Base-by-base conservation (phyloP, 2,888 invertebrate species). In the Cremastobaeus sp. region DNA sequence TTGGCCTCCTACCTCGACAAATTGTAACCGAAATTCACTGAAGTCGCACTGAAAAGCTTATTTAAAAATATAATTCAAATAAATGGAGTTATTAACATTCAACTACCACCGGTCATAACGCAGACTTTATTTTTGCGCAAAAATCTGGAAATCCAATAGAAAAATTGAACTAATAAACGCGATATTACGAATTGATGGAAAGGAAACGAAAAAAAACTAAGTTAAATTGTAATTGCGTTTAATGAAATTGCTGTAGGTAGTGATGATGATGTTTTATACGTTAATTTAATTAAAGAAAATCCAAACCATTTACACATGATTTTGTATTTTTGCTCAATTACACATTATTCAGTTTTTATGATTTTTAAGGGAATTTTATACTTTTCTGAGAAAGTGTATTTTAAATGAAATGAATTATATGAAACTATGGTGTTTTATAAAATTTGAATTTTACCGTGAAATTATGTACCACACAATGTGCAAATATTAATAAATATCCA, bases 1-100 rank as follows among this genome's bases (percentile, higher is more conserved):
- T 91, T 99, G 86, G 90, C 93, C 86, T 94, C 96, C 91, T 99
- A 97, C 90, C 91, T 98, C 90, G 99, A 99, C 92, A 99, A 99
- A 91, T 91, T 99, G 94, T 99, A 98, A 97, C 88, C 85, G 79
- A 79, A 78, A 79, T 68, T 66, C 59, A 76, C 12, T 35, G 78
- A 75, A 82, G 80, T 79, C 79, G 79, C 86, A 86, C 86, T 86
- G 83, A 85, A 85, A 84, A 84, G 85, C 76, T 81, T 86, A 86
- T 86, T 86, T 85, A 86, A 86, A 66, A 85, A 84, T 85, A 82
- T 86, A 86, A 85, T 86, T 85, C 81, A 85, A 84, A 82, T 80
- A 83, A 80, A 81, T 80, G 59, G 55, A 66, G 39, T 47, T 62
- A 66, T 66, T 34, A 66, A 62, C 80, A 79, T 78, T 76, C 66